Base-by-base conservation (phyloP, 2,888 invertebrate genomes). In the Stomorhina lunata region DNA sequence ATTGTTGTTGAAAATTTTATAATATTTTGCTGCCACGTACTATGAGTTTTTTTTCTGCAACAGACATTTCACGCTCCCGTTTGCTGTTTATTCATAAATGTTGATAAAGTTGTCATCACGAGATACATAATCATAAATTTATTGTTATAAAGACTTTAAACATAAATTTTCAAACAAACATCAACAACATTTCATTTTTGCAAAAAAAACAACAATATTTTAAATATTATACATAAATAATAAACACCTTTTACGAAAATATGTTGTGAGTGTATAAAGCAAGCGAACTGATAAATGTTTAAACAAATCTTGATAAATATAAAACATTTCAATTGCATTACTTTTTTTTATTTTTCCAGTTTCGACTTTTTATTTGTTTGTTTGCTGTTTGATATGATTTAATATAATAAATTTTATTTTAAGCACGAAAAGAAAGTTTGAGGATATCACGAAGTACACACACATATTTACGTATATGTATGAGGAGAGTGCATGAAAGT, bases 111-210 rank as follows among this genome's bases (percentile, higher is more conserved):
- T 82, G 82, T 82, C 82, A 79, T 71, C 82, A 66, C 53, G 71
- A 79, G 75, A 79, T 80, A 82, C 81, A 88, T 87, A 87, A 88
- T 88, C 89, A 88, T 87, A 89, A 87, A 88, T 89, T 89, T 89
- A 89, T 89, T 89, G 89, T 87, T 87, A 79, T 83, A 79, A 76
- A 84, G 80, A 84, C 80, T 84, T 79, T 84, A 37, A 84, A 77
- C 81, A 84, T 75, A 85, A 80, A 85, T 81, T 79, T 65, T 40
- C 55, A 61, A 61, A 78, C 45, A 48, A 55, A 65, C 17, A 75
- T 48, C 55, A 50, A 37, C 63, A 43, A 29, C 53, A 57, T 32
- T 10, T 40, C 71, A 66, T 27, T 1, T 20, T 2, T 20, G 15
- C 2, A 45, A 0, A 40, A 15, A 27, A 20, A 40, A n/a, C n/a